Conservation (phyloP, 2,113 vertebrate genomes). For the Perccottus glenii region DNA sequence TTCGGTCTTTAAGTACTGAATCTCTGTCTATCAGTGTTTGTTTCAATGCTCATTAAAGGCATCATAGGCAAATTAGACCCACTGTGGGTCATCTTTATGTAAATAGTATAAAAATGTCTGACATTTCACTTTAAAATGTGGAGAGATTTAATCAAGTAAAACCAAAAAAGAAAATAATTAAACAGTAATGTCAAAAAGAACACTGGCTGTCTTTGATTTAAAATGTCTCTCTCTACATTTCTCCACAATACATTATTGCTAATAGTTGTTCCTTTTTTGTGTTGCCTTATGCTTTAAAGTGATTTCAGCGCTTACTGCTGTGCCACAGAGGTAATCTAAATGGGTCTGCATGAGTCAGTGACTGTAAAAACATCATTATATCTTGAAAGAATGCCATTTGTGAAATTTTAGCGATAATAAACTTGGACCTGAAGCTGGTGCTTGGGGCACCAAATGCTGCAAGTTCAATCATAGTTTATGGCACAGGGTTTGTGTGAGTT, state of each 20-base stretch:
- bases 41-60: constrained; percentile 24
- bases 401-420: constrained; percentile 6
- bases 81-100: no score
- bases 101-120: no score
- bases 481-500: neutral
- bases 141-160: no score
- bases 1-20: constrained; percentile 26
- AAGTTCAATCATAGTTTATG: neutral
- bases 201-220: neutral
- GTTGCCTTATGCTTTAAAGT: constrained; percentile 4
- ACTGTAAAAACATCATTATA: constrained; percentile 6
- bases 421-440: neutral
- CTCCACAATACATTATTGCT: neutral
- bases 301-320: constrained; percentile 15
- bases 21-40: constrained; percentile 17
- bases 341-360: constrained; percentile 1
- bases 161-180: no score
- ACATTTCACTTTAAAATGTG: no score
- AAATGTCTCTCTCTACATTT: neutral
- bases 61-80: constrained; percentile 8
- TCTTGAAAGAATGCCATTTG: neutral
- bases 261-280: neutral
- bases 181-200: no score
- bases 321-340: constrained; percentile 10
- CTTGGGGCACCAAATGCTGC: neutral